Evolutionary conservation across 2,113 vertebrate genomes (phyloP).

Genomic region (Helogale parvula): DNA sequence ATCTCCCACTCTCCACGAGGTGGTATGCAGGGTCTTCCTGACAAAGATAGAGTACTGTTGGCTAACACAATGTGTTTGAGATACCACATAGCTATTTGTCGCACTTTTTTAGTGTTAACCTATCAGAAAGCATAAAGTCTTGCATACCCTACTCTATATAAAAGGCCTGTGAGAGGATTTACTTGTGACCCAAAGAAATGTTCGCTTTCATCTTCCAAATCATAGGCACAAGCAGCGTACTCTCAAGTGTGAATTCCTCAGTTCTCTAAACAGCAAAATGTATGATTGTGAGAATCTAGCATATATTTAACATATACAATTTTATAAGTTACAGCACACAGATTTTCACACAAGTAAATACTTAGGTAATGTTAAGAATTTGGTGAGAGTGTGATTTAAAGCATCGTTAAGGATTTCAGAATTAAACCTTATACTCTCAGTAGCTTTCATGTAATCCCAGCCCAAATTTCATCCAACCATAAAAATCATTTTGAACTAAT

Average conservation of each 20-base stretch:
- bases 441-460: slow-evolving; percentile 55
- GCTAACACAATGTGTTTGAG: background rate
- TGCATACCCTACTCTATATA: background rate
- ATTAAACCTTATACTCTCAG: slow-evolving; percentile 65
- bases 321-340: background rate
- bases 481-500: slow-evolving; percentile 76
- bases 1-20: background rate
- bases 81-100: background rate
- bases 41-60: background rate
- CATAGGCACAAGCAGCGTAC: background rate
- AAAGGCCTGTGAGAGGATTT: background rate
- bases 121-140: background rate
- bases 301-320: slow-evolving; percentile 10
- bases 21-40: background rate
- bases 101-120: background rate
- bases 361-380: slow-evolving; percentile 28
- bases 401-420: slow-evolving; percentile 42
- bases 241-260: background rate
- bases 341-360: background rate
- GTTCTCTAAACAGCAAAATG: background rate
- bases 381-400: slow-evolving; percentile 46
- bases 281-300: background rate
- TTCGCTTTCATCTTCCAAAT: background rate
- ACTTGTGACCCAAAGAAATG: background rate
- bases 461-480: slow-evolving; percentile 68